A percentile compares a stretch with the other conserved stretches of the same genome.
phyloP scores from a whole-genome alignment of 2,113 vertebrate species.

The Anas platyrhynchos region DNA sequence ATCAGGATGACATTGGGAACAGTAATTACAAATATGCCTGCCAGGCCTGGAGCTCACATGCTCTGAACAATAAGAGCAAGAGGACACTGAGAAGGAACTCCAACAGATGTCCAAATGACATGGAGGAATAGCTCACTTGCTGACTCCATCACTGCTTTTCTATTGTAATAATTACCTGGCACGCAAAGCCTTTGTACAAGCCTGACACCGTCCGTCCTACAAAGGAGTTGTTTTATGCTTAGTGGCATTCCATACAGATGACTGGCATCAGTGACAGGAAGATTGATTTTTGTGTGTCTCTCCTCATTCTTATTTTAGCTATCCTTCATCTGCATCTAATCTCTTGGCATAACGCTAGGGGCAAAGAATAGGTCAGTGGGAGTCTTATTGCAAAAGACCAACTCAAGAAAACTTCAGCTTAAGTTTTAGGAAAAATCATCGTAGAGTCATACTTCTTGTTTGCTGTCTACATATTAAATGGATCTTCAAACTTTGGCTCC shows the following conservation, averaged over 20 bases:
- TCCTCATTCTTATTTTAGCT: neutral
- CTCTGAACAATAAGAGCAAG: neutral
- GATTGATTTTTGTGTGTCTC: neutral
- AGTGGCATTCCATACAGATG: neutral
- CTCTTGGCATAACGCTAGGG: neutral
- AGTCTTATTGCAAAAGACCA: neutral
- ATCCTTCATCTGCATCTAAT: neutral
- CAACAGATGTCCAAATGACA: neutral
- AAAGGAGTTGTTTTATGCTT: neutral
- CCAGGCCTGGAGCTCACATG: neutral
- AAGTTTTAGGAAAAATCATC: neutral
- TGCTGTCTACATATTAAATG: neutral
- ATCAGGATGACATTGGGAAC: neutral
- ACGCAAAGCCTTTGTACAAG: neutral
- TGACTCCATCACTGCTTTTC: neutral
- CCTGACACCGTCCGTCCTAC: neutral
- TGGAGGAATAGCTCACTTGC: neutral
- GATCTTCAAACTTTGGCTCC: neutral
- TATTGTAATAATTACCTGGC: neutral
- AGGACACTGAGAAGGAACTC: neutral
- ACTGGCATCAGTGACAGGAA: neutral
- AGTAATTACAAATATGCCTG: constrained; percentile 25
- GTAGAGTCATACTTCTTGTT: neutral
- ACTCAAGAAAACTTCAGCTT: neutral
- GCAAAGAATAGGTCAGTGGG: neutral